A percentile compares a stretch with the other conserved stretches of the same genome.
These are phyloP conservation scores for Pangasius djambal DNA, from an alignment of 2,797 vertebrate species.

Conservation along the genomic window DNA sequence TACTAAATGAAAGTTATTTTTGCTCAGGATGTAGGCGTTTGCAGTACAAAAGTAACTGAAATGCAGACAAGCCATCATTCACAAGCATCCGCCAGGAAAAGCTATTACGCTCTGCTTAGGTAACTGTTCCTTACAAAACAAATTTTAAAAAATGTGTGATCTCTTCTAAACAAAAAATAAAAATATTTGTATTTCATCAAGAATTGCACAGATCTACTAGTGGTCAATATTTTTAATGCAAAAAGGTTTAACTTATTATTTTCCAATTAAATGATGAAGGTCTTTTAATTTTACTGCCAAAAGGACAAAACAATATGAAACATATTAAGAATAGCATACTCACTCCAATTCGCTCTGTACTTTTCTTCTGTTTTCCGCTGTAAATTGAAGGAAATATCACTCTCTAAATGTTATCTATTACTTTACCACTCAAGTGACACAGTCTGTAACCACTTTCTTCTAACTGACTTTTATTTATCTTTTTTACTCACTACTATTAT, in stretches of 20 bases:
- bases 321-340: background rate
- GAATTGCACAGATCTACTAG: background rate
- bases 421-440: background rate
- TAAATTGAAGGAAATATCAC: background rate
- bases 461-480: background rate
- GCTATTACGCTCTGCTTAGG: background rate
- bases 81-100: background rate
- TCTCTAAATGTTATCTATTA: background rate
- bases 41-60: background rate
- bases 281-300: background rate
- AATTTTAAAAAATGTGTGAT: background rate
- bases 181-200: background rate
- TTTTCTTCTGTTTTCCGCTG: background rate
- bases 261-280: background rate
- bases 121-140: background rate
- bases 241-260: background rate
- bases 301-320: background rate
- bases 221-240: background rate
- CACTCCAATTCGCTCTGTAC: background rate
- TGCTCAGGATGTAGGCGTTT: background rate
- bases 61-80: background rate
- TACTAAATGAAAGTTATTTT: background rate
- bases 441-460: background rate
- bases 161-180: background rate
- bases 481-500: background rate